phyloP scores from a whole-genome alignment of 2,113 vertebrate genomes.

The Dipodomys ordii region DNA sequence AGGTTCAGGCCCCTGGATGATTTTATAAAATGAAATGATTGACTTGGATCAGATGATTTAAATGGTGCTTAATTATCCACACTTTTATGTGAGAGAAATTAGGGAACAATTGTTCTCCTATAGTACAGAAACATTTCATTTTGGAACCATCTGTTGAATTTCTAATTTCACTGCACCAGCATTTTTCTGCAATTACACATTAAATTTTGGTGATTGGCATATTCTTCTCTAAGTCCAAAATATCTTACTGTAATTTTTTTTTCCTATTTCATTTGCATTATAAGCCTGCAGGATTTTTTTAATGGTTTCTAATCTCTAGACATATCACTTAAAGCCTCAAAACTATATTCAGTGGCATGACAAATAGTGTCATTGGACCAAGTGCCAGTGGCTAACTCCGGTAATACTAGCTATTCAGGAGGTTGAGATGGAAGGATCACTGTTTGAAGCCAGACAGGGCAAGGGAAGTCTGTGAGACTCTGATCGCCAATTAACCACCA shows the following conservation, averaged over 20 bases:
- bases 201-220: slow-evolving; percentile 68
- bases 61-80: slow-evolving; percentile 65
- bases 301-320: slow-evolving; percentile 68
- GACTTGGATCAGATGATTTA: slow-evolving; percentile 60
- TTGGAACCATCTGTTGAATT: slow-evolving; percentile 67
- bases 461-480: too few relatives aligned
- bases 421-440: too few relatives aligned
- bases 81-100: slow-evolving; percentile 58
- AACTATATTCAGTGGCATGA: slow-evolving; percentile 50
- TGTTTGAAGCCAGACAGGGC: too few relatives aligned
- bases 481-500: too few relatives aligned
- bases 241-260: slow-evolving; percentile 66
- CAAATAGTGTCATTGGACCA: slow-evolving; percentile 27
- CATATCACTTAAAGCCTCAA: slow-evolving; percentile 61
- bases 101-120: slow-evolving; percentile 60
- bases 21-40: slow-evolving; percentile 59
- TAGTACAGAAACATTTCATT: slow-evolving; percentile 64
- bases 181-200: slow-evolving; percentile 69
- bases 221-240: slow-evolving; percentile 74
- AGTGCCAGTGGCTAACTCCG: too few relatives aligned
- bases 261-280: slow-evolving; percentile 68
- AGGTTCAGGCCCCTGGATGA: slow-evolving; percentile 23
- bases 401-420: too few relatives aligned
- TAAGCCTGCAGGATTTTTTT: slow-evolving; percentile 33
- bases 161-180: slow-evolving; percentile 68